Conservation (phyloP, 1,140 invertebrate species). For the Scaptomyza graminum region DNA sequence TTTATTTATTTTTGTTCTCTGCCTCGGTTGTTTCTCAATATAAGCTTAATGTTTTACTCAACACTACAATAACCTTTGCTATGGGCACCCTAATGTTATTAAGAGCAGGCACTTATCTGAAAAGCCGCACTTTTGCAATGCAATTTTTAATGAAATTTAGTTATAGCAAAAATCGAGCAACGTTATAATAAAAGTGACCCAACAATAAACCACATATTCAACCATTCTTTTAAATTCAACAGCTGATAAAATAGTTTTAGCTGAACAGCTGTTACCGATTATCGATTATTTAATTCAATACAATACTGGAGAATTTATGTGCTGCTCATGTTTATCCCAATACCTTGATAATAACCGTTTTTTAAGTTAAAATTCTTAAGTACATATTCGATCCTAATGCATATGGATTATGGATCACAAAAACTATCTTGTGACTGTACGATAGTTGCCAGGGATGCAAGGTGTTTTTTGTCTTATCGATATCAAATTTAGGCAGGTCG, state of each 20-base stretch:
- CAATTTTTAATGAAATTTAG: no score
- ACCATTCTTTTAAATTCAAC: no score
- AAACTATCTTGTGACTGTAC: not conserved
- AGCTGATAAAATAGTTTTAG: not conserved
- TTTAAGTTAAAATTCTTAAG: not conserved
- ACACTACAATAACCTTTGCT: not conserved
- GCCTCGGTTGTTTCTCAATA: not conserved
- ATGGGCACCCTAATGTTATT: slow-evolving; percentile 7
- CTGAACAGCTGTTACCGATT: not conserved
- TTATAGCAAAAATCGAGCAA: no score
- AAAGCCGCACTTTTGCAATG: not conserved
- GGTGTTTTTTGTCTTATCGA: slow-evolving; percentile 5
- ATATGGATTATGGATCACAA: not conserved
- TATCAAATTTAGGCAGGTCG: slow-evolving; percentile 14
- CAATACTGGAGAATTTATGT: not conserved
- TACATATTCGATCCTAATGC: not conserved
- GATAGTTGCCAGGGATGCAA: slow-evolving; percentile 13
- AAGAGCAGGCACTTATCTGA: not conserved
- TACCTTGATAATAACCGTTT: not conserved
- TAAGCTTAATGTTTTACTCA: slow-evolving; percentile 1
- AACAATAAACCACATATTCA: no score
- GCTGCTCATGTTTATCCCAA: not conserved
- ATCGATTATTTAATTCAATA: not conserved
- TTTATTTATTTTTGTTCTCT: slow-evolving; percentile 8
- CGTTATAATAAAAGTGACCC: no score